Conservation (phyloP, 2,797 vertebrate species). For the Enteromius paludinosus region DNA sequence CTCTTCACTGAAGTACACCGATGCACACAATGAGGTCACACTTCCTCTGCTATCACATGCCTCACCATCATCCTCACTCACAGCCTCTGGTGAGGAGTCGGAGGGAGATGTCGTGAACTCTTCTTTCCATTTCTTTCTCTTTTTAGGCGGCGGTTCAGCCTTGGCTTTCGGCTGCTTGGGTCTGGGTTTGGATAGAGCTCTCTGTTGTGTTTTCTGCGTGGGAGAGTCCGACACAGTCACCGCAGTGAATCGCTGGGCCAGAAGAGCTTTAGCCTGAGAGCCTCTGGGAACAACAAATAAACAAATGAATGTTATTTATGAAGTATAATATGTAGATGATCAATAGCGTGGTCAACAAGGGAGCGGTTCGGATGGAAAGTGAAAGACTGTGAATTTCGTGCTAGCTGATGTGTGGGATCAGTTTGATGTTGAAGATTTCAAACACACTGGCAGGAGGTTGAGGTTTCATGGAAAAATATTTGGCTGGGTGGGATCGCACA, state of each 20-base stretch:
- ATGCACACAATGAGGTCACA: neutral
- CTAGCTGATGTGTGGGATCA: constrained; percentile 28
- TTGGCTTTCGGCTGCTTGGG: constrained; percentile 89
- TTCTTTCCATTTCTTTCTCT: constrained; percentile 98
- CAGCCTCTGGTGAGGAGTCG: constrained; percentile 88
- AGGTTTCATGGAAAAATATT: constrained; percentile 41
- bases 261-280: constrained; percentile 79
- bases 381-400: neutral
- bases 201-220: constrained; percentile 81
- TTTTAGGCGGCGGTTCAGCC: constrained; percentile 96
- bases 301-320: neutral
- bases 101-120: constrained; percentile 87
- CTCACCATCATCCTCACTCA: constrained; percentile 88
- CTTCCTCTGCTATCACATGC: neutral
- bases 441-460: constrained; percentile 39
- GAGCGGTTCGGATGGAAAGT: neutral
- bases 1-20: neutral
- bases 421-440: constrained; percentile 30
- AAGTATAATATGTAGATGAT: neutral
- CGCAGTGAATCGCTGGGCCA: constrained; percentile 78
- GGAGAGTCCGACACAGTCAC: constrained; percentile 72
- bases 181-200: constrained; percentile 82
- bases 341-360: neutral
- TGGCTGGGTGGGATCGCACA: constrained; percentile 34
- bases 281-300: constrained; percentile 67